A percentile compares a stretch with the other conserved stretches of the same genome.
phyloP scores from a whole-genome alignment of 2,888 invertebrate genomes.

The Rotaria magnacalcarata region DNA sequence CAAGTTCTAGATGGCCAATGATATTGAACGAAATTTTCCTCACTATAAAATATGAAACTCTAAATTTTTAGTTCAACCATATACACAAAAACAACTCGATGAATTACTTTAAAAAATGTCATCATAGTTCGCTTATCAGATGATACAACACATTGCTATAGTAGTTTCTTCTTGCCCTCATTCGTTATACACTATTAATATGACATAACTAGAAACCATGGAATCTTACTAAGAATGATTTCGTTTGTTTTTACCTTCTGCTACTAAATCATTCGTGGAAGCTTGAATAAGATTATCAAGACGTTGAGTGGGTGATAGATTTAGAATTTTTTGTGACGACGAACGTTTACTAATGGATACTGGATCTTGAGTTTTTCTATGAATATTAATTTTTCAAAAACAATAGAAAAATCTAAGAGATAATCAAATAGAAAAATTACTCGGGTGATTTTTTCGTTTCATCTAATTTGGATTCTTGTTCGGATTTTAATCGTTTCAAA shows the following conservation, averaged over 20 bases:
- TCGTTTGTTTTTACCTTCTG: background rate
- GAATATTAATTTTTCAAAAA: background rate
- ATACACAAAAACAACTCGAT: too few species aligned
- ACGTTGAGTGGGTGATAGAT: conserved; percentile 11
- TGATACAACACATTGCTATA: too few species aligned
- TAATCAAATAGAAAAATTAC: background rate
- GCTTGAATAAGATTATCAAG: conserved; percentile 24
- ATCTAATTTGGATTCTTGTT: conserved; percentile 32
- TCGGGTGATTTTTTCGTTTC: conserved; percentile 28
- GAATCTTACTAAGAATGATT: background rate
- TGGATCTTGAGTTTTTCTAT: background rate
- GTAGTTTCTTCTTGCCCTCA: too few species aligned
- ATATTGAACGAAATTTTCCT: too few species aligned
- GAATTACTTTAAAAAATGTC: too few species aligned
- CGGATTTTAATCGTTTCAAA: conserved; percentile 10
- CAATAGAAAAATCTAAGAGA: too few species aligned
- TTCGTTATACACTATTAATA: too few species aligned
- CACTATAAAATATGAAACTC: too few species aligned
- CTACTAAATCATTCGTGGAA: background rate
- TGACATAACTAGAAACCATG: too few species aligned
- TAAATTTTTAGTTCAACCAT: too few species aligned
- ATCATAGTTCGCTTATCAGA: too few species aligned
- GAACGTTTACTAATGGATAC: background rate
- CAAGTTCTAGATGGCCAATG: too few species aligned
- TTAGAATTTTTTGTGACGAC: conserved; percentile 25